Conservation (phyloP, 2,113 vertebrate genomes). For the Athene cunicularia region DNA sequence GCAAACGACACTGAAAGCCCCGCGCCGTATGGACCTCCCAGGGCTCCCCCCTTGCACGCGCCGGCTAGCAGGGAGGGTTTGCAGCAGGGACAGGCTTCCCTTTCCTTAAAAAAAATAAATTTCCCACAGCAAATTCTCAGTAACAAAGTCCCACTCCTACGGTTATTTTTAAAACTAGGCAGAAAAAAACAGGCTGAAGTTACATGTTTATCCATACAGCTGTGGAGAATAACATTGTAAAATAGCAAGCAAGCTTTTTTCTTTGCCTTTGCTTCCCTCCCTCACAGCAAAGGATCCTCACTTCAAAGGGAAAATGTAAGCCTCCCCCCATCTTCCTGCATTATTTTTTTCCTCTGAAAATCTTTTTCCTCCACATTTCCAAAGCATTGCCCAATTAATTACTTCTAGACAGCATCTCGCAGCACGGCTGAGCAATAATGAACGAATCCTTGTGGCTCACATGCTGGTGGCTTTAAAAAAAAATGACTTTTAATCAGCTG, state of each 20-base stretch:
- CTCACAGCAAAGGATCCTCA: background rate
- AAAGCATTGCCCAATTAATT: conserved; percentile 76
- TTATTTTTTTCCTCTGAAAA: conserved; percentile 64
- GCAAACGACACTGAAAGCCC: background rate
- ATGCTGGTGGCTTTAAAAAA: conserved; percentile 73
- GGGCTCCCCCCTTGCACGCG: background rate
- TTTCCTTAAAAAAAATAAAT: background rate
- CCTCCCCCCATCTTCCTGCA: background rate
- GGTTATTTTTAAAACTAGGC: background rate
- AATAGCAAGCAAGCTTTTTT: conserved; percentile 21
- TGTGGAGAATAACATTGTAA: background rate
- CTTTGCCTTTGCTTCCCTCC: background rate
- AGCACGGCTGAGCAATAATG: conserved; percentile 76
- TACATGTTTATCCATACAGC: background rate
- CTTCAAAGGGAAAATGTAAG: conserved; percentile 47
- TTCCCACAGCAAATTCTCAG: background rate
- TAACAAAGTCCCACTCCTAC: background rate
- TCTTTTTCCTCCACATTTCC: conserved; percentile 63
- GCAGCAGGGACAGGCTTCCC: background rate
- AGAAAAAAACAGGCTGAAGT: background rate
- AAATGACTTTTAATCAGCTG: conserved; percentile 75
- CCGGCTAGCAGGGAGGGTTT: background rate
- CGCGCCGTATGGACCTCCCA: background rate
- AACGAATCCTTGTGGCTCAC: conserved; percentile 72
- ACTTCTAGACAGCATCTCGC: conserved; percentile 68